Percentiles rank a stretch among this genome's conserved stretches.
These are phyloP conservation scores for Schizopygopsis pylzovi DNA, from an alignment of 2,797 vertebrate species.

Conservation along the genomic window DNA sequence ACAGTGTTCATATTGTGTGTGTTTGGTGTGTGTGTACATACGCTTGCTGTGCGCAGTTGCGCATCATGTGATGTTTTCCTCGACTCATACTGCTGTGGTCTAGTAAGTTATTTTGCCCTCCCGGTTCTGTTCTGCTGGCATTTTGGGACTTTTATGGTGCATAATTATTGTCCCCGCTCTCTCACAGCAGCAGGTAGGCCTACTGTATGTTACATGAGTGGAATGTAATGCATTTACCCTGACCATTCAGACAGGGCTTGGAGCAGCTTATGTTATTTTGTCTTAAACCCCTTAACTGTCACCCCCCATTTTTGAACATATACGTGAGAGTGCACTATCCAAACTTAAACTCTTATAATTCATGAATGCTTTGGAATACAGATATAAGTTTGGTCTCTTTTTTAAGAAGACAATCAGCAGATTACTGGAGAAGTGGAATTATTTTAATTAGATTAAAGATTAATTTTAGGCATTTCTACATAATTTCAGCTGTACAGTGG, in stretches of 20 bases:
- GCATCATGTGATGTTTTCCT: no score
- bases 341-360: no score
- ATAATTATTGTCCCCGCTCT: neutral
- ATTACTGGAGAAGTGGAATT: no score
- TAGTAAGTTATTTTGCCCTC: neutral
- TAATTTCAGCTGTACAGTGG: conserved; percentile 12
- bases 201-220: neutral
- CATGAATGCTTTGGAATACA: no score
- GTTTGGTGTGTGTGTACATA: no score
- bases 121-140: neutral
- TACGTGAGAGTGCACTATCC: no score
- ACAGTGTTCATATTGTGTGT: neutral
- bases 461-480: neutral
- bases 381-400: no score
- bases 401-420: no score
- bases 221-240: neutral
- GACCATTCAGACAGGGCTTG: neutral
- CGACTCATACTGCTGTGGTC: neutral
- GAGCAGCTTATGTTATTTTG: neutral
- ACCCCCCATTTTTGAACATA: no score
- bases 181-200: neutral
- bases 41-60: no score
- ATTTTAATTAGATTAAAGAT: neutral
- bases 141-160: conserved; percentile 4
- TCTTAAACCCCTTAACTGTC: neutral